A percentile compares a stretch with the other conserved stretches of the same genome.
Evolutionary conservation across 2,113 vertebrate species (phyloP).

Genomic region (Percopsis transmontana): DNA sequence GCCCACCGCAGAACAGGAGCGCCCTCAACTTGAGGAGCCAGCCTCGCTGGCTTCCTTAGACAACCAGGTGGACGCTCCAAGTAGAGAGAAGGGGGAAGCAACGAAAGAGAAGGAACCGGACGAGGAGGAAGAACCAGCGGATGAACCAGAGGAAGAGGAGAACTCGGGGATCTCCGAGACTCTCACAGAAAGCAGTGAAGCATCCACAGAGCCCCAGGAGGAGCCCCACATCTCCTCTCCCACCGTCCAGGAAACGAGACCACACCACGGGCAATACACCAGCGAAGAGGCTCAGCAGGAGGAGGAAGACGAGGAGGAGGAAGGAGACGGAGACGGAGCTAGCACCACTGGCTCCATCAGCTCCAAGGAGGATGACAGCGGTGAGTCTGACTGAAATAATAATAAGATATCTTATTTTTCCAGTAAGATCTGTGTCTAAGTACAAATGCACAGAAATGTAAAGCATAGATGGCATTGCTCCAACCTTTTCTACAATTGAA

Average conservation of each 20-base stretch:
- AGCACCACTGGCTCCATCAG: constrained; percentile 69
- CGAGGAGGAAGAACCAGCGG: constrained; percentile 59
- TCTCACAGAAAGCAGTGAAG: constrained; percentile 70
- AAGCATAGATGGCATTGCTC: background rate
- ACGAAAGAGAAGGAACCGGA: constrained; percentile 50
- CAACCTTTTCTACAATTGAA: background rate
- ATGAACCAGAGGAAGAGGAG: constrained; percentile 57
- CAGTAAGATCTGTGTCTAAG: background rate
- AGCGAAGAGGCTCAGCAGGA: constrained; percentile 53
- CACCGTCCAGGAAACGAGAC: constrained; percentile 46
- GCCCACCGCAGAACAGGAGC: constrained; percentile 15
- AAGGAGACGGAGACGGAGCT: constrained; percentile 68
- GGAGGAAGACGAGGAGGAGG: constrained; percentile 51
- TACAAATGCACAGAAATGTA: background rate
- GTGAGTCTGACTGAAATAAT: constrained; percentile 75
- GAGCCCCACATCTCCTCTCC: constrained; percentile 3
- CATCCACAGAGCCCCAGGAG: constrained; percentile 62
- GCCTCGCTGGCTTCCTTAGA: constrained; percentile 14
- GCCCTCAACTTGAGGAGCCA: constrained; percentile 18
- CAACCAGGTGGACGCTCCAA: constrained; percentile 46
- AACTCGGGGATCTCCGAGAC: constrained; percentile 65
- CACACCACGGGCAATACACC: constrained; percentile 57
- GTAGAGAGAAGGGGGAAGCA: constrained; percentile 43
- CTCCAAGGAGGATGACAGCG: constrained; percentile 76
- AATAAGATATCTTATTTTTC: background rate